Evolutionary conservation across 2,113 vertebrate genomes (phyloP).

Genomic region (Crocuta crocuta): DNA sequence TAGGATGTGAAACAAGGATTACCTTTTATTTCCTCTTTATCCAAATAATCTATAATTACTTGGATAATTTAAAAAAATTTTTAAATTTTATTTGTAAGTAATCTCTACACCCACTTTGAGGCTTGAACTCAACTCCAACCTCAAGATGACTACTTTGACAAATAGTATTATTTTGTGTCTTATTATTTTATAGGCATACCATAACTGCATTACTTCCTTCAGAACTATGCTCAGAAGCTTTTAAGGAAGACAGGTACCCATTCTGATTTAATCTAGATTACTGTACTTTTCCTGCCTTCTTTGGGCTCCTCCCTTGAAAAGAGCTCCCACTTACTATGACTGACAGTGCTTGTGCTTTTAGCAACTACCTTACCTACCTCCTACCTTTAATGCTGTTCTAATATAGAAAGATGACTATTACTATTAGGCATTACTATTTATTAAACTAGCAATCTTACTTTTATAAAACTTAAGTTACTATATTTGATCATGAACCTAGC

Average conservation of each 20-base stretch:
- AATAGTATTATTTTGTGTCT: background rate
- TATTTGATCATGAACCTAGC: background rate
- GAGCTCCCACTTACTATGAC: background rate
- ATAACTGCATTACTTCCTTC: background rate
- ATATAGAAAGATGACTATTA: background rate
- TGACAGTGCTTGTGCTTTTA: background rate
- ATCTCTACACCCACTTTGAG: too few relatives aligned
- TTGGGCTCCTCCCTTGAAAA: background rate
- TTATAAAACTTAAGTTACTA: background rate
- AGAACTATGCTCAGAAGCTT: background rate
- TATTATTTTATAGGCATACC: background rate
- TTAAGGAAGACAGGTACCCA: background rate
- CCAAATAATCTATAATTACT: background rate
- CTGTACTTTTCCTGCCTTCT: background rate
- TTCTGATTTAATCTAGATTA: background rate
- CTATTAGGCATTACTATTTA: background rate
- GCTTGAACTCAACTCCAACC: too few relatives aligned
- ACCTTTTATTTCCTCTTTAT: background rate
- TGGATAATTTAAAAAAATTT: background rate
- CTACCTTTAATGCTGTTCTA: background rate
- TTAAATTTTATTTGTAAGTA: too few relatives aligned
- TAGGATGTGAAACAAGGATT: background rate
- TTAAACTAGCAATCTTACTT: background rate
- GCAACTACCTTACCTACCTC: background rate
- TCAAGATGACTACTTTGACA: background rate